phyloP scores from a whole-genome alignment of 2,888 invertebrate genomes.

The Catocala nupta region DNA sequence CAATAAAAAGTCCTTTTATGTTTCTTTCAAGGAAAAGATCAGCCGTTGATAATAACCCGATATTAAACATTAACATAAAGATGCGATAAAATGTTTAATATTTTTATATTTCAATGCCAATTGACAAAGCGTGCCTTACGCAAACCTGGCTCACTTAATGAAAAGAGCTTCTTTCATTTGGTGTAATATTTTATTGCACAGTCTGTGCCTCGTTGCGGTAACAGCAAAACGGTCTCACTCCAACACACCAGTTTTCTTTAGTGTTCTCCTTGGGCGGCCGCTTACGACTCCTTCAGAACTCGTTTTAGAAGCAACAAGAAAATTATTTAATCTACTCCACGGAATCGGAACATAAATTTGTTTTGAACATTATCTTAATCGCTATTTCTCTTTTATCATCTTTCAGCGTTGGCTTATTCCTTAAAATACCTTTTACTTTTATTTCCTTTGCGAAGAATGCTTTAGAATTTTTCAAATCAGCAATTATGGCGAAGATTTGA shows the following conservation, averaged over 20 bases:
- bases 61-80: neutral
- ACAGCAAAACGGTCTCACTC: constrained; percentile 69
- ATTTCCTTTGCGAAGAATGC: constrained; percentile 61
- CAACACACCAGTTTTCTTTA: constrained; percentile 67
- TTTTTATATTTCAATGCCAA: constrained; percentile 50
- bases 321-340: constrained; percentile 80
- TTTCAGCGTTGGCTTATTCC: constrained; percentile 64
- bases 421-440: constrained; percentile 63
- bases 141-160: constrained; percentile 83
- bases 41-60: neutral
- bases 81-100: constrained; percentile 3
- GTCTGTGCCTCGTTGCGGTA: constrained; percentile 62
- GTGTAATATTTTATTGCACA: constrained; percentile 81
- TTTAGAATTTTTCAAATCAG: constrained; percentile 59
- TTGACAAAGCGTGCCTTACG: constrained; percentile 75
- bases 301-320: constrained; percentile 77
- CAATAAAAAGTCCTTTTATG: neutral
- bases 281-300: constrained; percentile 66
- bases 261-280: constrained; percentile 64
- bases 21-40: neutral
- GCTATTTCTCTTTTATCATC: constrained; percentile 73
- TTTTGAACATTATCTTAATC: constrained; percentile 80
- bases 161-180: constrained; percentile 84
- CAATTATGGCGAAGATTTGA: constrained; percentile 53
- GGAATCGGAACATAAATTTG: constrained; percentile 80